Evolutionary conservation across 2,113 vertebrate genomes (phyloP).

Genomic region (Cyanoderma ruficeps): DNA sequence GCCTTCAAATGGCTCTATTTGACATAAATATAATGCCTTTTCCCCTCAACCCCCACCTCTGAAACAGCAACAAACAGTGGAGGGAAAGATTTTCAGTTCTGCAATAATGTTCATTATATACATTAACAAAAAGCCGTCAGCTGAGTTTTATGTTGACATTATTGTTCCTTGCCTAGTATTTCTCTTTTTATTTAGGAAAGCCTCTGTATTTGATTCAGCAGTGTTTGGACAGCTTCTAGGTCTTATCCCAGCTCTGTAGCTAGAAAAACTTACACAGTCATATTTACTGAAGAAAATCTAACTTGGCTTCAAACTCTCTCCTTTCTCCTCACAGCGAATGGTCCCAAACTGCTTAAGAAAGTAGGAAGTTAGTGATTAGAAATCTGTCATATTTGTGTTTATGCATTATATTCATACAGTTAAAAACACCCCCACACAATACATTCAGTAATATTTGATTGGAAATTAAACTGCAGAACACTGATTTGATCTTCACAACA

Average conservation of each 20-base stretch:
- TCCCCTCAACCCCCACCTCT: accelerated
- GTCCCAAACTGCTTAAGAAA: not conserved
- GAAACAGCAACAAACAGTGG: not conserved
- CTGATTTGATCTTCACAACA: not conserved
- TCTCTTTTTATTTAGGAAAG: not conserved
- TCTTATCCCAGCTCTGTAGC: not conserved
- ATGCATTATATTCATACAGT: not conserved
- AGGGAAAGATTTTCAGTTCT: not conserved
- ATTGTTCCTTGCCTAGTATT: not conserved
- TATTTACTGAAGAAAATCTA: not conserved
- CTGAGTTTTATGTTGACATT: not conserved
- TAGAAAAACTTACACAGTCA: not conserved
- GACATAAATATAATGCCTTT: not conserved
- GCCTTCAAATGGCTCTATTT: not conserved
- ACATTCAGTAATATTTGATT: not conserved
- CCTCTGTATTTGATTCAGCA: not conserved
- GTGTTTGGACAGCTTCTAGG: not conserved
- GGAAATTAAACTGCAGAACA: not conserved
- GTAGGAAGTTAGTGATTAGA: not conserved
- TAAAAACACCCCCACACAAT: not conserved
- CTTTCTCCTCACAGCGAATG: not conserved
- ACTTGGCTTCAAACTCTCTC: not conserved
- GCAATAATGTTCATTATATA: not conserved
- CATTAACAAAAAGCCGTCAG: not conserved
- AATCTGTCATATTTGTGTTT: not conserved